Evolutionary conservation across 2,113 vertebrate species (phyloP).

Genomic region (Microcebus ravelobensis): DNA sequence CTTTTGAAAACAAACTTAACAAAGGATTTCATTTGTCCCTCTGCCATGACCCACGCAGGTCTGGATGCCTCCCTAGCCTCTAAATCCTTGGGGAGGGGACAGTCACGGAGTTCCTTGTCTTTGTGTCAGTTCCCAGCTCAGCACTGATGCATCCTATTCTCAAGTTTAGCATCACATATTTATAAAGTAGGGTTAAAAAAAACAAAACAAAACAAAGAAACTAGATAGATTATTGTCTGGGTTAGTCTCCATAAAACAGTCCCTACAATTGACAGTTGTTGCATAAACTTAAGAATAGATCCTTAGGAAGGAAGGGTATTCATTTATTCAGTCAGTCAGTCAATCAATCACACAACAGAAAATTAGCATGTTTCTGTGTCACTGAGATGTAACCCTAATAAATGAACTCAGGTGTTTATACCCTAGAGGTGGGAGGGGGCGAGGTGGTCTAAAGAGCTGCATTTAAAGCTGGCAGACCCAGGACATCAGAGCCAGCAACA

Average conservation of each 20-base stretch:
- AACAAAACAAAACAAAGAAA: background rate
- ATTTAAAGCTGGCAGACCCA: background rate
- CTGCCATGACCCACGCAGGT: background rate
- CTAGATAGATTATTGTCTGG: background rate
- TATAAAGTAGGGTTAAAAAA: background rate
- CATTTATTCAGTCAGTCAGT: background rate
- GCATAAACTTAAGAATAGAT: background rate
- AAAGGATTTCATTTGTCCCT: background rate
- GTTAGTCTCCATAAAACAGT: background rate
- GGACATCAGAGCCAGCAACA: background rate
- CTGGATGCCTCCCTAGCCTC: background rate
- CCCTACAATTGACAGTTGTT: background rate
- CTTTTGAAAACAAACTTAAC: background rate
- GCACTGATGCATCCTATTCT: background rate
- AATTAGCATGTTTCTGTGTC: slow-evolving; percentile 33
- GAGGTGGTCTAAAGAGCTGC: slow-evolving; percentile 11
- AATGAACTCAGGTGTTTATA: slow-evolving; percentile 24
- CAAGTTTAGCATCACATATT: background rate
- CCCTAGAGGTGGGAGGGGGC: slow-evolving; percentile 48
- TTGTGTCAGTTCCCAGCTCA: background rate
- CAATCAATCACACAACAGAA: background rate
- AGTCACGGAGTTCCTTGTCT: background rate
- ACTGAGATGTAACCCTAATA: slow-evolving; percentile 48
- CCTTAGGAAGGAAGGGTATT: background rate
- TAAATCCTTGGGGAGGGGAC: background rate